Percentiles rank a stretch among this genome's conserved stretches.
These are phyloP conservation scores for Mystacides longicornis DNA, from an alignment of 2,888 invertebrate species.

Conservation along the genomic window DNA sequence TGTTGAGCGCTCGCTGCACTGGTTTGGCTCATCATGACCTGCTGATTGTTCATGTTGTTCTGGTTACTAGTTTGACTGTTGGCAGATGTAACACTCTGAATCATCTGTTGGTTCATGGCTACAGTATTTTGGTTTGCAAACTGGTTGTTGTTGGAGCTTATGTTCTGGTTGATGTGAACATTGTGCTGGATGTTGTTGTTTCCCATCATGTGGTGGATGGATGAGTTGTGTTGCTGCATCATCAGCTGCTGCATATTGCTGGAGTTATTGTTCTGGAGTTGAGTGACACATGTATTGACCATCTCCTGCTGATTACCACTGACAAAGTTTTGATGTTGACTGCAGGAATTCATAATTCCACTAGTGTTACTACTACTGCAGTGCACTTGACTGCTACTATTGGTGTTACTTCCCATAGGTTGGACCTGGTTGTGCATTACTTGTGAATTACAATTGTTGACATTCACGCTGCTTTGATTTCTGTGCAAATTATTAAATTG, in stretches of 20 bases:
- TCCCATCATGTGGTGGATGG: background rate
- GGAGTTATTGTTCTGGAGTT: background rate
- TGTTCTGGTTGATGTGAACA: background rate
- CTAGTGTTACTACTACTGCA: constrained; percentile 13
- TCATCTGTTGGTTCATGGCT: background rate
- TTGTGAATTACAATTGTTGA: background rate
- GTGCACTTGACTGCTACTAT: constrained; percentile 21
- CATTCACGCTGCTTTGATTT: background rate
- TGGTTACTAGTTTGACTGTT: background rate
- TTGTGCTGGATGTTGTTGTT: background rate
- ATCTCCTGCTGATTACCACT: constrained; percentile 21
- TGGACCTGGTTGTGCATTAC: constrained; percentile 19
- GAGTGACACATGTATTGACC: constrained; percentile 15
- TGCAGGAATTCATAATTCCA: constrained; percentile 22
- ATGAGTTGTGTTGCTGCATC: background rate
- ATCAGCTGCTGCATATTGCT: background rate
- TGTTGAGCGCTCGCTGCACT: background rate
- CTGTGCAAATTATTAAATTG: constrained; percentile 36
- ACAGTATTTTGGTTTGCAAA: background rate
- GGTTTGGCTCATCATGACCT: background rate
- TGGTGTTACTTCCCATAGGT: constrained; percentile 22
- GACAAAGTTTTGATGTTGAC: constrained; percentile 15
- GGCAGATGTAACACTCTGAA: background rate
- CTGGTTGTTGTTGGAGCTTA: background rate
- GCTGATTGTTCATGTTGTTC: constrained; percentile 6